Evolutionary conservation across 2,113 vertebrate species (phyloP).

Genomic region (Echinops telfairi): DNA sequence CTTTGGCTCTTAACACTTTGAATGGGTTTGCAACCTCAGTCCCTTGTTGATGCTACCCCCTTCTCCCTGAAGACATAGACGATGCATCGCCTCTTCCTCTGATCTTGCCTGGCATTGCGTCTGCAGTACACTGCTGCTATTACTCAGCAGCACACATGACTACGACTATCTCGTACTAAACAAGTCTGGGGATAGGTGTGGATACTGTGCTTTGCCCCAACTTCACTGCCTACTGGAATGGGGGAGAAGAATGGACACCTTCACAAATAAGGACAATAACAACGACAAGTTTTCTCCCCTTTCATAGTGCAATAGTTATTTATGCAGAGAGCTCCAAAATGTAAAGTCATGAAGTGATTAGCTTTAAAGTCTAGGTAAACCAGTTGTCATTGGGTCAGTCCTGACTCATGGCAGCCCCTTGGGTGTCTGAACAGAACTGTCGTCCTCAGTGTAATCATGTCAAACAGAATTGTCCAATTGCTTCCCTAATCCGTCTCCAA

Average conservation of each 20-base stretch:
- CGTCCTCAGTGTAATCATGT: background rate
- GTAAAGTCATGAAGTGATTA: background rate
- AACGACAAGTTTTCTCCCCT: background rate
- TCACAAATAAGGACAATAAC: background rate
- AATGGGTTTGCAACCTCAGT: background rate
- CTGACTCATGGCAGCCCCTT: background rate
- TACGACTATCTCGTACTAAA: background rate
- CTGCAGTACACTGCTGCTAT: background rate
- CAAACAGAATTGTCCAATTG: no score
- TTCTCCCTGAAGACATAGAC: background rate
- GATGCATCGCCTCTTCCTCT: background rate
- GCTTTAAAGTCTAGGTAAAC: background rate
- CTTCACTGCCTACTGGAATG: background rate
- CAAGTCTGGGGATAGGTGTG: background rate
- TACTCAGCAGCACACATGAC: background rate
- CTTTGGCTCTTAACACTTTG: background rate
- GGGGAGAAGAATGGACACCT: no score
- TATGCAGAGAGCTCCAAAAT: background rate
- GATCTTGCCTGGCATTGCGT: background rate
- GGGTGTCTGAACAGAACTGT: background rate
- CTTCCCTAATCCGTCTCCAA: no score
- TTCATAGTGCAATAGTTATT: background rate
- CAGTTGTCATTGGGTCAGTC: background rate
- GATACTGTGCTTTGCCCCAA: background rate
- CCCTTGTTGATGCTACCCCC: background rate